Evolutionary conservation across 2,797 vertebrate genomes (phyloP).

Genomic region (Muraenolepis orangiensis): DNA sequence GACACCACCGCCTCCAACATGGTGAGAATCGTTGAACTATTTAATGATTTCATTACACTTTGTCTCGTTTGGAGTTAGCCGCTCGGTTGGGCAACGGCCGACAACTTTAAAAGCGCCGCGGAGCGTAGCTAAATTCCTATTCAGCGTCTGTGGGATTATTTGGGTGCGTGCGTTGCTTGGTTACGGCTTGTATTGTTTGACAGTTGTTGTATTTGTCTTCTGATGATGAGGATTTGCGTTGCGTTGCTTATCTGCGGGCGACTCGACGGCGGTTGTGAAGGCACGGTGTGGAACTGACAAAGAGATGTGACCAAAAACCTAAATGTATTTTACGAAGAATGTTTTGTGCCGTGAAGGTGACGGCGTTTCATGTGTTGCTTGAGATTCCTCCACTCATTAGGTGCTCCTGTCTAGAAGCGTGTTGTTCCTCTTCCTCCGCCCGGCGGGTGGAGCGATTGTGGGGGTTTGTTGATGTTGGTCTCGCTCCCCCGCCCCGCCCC

Average conservation of each 20-base stretch:
- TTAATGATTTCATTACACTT: neutral
- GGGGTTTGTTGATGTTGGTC: constrained; percentile 19
- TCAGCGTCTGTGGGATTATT: neutral
- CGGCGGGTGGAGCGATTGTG: constrained; percentile 11
- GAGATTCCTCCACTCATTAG: neutral
- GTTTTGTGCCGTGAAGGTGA: too few species aligned
- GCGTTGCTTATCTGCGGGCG: neutral
- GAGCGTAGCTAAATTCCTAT: neutral
- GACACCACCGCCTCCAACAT: constrained; percentile 57
- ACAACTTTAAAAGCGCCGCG: too few species aligned
- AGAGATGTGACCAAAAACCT: neutral
- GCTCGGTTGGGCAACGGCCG: too few species aligned
- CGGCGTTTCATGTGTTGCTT: too few species aligned
- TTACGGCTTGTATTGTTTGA: neutral
- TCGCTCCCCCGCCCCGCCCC: neutral
- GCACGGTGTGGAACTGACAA: neutral
- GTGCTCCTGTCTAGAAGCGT: neutral
- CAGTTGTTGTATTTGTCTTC: neutral
- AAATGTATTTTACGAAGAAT: too few species aligned
- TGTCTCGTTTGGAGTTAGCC: too few species aligned
- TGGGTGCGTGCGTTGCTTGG: neutral
- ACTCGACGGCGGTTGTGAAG: neutral
- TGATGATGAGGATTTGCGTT: neutral
- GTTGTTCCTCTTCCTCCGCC: neutral
- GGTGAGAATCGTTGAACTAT: constrained; percentile 53